Base-by-base conservation (phyloP, 2,113 vertebrate species). In the Meleagris gallopavo region DNA sequence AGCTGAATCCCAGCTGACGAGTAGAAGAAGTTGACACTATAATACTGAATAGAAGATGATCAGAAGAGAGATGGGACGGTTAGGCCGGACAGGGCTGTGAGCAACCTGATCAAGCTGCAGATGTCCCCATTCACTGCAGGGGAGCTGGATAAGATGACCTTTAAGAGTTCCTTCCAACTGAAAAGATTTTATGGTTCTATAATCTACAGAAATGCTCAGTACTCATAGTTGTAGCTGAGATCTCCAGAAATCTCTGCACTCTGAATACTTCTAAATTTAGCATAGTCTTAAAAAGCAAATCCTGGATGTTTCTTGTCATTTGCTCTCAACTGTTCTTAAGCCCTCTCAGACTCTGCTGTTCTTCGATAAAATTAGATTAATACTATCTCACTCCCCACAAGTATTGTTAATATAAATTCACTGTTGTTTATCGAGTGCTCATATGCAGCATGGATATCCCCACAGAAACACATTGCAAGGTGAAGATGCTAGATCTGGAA, bases 351-450 rank as follows among this genome's bases (percentile, higher is more conserved):
- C 36, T 64, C 0, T 3, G 40, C 65, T 95, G 67, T 71, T 80
- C 88, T 71, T 66, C 81, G 46, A 79, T 65, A 76, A 79, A 88
- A 92, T 14, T 62, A 85, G 75, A 34, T 55, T 91, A 80, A 64
- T 83, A 46, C 27, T 80, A 67, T 41, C 88, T 67, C 34, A 48
- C 48, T 91, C 86, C 67, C 69, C 76, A 78, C 19, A 64, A 83
- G 64, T 86, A 70, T 38, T 14, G 10, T 61, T 80, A 69, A 60
- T 80, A 64, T 50, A 70, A 86, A 83, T 46, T 67, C 88, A 71
- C 5, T 80, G 64, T 58, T 87, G 36, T 36, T 89, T 70, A 30
- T 69, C 32, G 76, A 83, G 74, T 52, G 62, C 40, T 95, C 62
- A 36, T 48, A 60, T 65, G 34, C 79, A 93, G 90, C 65, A 57